Base-by-base conservation (phyloP, 1,140 invertebrate genomes). In the Steinernema feltiae region DNA sequence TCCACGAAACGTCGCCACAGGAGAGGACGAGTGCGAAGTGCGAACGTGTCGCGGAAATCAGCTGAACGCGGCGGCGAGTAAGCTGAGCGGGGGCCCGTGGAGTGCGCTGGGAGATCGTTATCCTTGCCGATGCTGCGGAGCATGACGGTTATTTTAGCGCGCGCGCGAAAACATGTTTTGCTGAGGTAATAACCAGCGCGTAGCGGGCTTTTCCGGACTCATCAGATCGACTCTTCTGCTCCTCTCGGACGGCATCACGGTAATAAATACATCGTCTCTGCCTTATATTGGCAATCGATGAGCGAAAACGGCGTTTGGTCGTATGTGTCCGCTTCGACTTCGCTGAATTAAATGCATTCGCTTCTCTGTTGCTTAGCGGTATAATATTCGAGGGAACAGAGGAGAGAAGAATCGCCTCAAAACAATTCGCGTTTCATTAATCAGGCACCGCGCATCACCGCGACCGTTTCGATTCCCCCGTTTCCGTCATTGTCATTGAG, bases 221-320 rank as follows among this genome's bases (percentile, higher is more conserved):
- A 3, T 27, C 15, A 27, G 12, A 3, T 27, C 15, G 53, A 15
- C 24, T 63, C 53, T 21, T 63, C 53, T 41, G 7, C 35, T 41
- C 35, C 18, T 41, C 35, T 27, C 53, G 15, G 53, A 21, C 53
- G 2, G 53, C 53, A 27, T 63, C 53, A 63, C 53, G 24, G 24
- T 63, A 63, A 63, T 63, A 63, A 46, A 63, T 63, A 63, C 53
- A 63, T 63, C 53, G 15, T 12, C 53, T 63, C 53, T 27, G 53
- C 53, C 12, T n/a, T n/a, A n/a, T 63, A 63, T 63, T 27, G 53
- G 53, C 53, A 63, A 63, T 63, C 53, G 53, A 63, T 63, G 53
- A 21, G 7, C 53, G 53, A 63, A 27, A 17, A 63, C 24, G 53
- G 24, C 53, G 53, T 21, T 15, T 63, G 53, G 12, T 63, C 7